Base-by-base conservation (phyloP, 2,797 vertebrate species). In the Petrocephalus sullivani region DNA sequence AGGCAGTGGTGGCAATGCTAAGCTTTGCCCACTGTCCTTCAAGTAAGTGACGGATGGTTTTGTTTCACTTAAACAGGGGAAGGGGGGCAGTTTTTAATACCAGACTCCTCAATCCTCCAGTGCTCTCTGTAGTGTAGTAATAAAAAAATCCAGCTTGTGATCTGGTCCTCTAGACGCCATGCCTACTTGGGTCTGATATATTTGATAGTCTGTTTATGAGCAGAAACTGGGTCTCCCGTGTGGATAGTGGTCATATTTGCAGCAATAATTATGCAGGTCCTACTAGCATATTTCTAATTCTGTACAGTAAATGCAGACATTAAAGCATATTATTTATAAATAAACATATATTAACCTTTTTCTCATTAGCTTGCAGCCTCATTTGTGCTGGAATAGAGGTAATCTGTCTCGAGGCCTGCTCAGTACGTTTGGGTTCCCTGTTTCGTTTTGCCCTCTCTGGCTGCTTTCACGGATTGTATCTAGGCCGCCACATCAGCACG, bases 201-300 rank as follows among this genome's bases (percentile, higher is more conserved):
- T 81, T 81, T 81, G 67, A 46, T 21, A n/a, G 75, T n/a, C 41
- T 49, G 37, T 81, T 81, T 81, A 49, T 81, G 16, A 3, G 75
- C 33, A 81, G 41, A 49, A 81, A 49, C 75, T 81, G 41, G 19
- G 19, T 81, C 75, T 81, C 75, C 75, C 75, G 8, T 81, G 75
- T 46, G 75, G 41, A 81, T n/a, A 81, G 16, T 46, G 75, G 41
- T 81, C 75, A 81, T 81, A 49, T 46, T 81, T 81, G 75, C n/a
- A 81, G 41, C 75, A 81, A 49, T 81, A 81, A 81, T 81, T 81
- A 81, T 78, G 75, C 41, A 21, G 41, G n/a, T 49, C 75, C 75
- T 46, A 81, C 41, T 81, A 81, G 16, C 75, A 81, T 81, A 6
- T 81, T 78, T 46, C 14, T 46, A 78, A 46, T 46, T 78, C 41